Base-by-base conservation (phyloP, 2,797 vertebrate species). In the Cyprinodon diabolis region DNA sequence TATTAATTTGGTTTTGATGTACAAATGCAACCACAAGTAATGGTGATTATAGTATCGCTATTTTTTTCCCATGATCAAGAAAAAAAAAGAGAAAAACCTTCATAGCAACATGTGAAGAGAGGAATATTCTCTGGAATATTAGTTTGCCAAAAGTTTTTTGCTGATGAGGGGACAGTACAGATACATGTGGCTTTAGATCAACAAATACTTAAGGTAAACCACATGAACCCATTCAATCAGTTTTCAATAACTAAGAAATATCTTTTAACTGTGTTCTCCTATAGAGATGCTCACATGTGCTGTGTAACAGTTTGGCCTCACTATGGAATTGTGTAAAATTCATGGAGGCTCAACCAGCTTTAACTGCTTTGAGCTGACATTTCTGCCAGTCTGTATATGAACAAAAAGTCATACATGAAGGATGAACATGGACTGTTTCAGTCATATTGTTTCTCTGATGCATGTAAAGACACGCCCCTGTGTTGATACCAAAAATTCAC, bases 311-410 rank as follows among this genome's bases (percentile, higher is more conserved):
- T 48, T 67, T 73, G 75, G 65, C 57, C 77, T 75, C 77, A 60
- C 48, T 75, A 35, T 76, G 57, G 72, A 60, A 80, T 54, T 73
- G 79, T 80, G 79, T 72, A 57, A 78, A 76, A 70, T 82, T 82
- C 62, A 82, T 47, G 2, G 70, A 65, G 82, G 69, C 68, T 81
- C 76, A 75, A 62, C 48, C 49, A 74, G 80, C 65, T 72, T 85
- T 85, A 84, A 75, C 82, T 84, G 81, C 72, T 82, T 86, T 82
- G 77, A 52, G 66, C 71, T 77, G 83, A 88, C 84, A 90, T 81
- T 80, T 84, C 73, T 81, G 79, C 81, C 73, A 71, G 67, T 86
- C 78, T 82, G 84, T 78, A 80, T 83, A 74, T 40, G 79, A 43
- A 56, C 66, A 58, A 72, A 69, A 75, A 73, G 73, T 70, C 45